A percentile compares a stretch with the other conserved stretches of the same genome.
phyloP scores from a whole-genome alignment of 2,113 vertebrate genomes.

The Lipophrys pholis region DNA sequence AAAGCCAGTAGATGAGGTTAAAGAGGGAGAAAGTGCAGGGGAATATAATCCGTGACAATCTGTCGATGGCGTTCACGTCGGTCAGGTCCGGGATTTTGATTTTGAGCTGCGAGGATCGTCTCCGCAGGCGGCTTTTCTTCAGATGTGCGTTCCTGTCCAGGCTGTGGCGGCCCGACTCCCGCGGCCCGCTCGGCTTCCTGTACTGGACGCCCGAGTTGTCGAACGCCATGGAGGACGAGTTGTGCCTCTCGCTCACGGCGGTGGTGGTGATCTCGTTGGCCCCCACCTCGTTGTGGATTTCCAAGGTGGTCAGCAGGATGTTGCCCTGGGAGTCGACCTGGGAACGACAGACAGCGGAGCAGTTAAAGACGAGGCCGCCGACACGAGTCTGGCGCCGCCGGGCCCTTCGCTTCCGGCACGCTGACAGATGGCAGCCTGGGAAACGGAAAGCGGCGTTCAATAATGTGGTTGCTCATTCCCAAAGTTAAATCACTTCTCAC shows the following conservation, averaged over 20 bases:
- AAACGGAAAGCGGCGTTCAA: constrained; percentile 48
- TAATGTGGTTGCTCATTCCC: constrained; percentile 43
- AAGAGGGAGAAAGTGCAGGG: constrained; percentile 96
- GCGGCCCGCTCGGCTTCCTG: constrained; percentile 88
- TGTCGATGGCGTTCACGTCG: constrained; percentile 97
- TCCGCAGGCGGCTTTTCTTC: constrained; percentile 90
- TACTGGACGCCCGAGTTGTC: constrained; percentile 95
- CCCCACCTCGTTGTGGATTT: constrained; percentile 96
- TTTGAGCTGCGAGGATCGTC: constrained; percentile 95
- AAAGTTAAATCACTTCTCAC: constrained; percentile 61
- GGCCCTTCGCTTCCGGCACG: constrained; percentile 4
- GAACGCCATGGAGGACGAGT: constrained; percentile 93
- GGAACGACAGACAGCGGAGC: constrained; percentile 36
- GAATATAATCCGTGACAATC: constrained; percentile 97
- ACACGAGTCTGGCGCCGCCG: constrained; percentile 36
- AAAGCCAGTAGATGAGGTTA: constrained; percentile 99
- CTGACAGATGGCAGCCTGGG: constrained; percentile 50
- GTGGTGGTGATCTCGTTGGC: constrained; percentile 89
- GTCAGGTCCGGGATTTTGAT: constrained; percentile 99
- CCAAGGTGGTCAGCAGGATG: constrained; percentile 93
- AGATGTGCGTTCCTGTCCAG: constrained; percentile 86
- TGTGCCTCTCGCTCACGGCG: constrained; percentile 85
- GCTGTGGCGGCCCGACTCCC: constrained; percentile 82
- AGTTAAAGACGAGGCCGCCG: constrained; percentile 39
- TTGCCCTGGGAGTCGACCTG: constrained; percentile 97